These are phyloP conservation scores for Lepisosteus osseus DNA, from an alignment of 2,113 vertebrate genomes.

Conservation along the genomic window DNA sequence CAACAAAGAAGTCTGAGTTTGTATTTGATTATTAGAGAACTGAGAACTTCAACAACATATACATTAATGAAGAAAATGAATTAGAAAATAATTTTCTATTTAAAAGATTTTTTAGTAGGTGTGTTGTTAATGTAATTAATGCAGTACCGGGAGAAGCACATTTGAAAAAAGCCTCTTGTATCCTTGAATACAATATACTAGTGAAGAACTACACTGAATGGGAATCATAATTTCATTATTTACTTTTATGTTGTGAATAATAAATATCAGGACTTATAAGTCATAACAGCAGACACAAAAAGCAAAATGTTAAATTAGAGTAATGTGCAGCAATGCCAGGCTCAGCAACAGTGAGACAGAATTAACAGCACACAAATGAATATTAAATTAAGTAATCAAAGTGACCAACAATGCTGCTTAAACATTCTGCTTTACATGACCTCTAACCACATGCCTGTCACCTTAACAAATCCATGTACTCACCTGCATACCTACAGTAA, in stretches of 20 bases:
- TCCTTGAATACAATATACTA: slow-evolving; percentile 6
- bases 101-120: slow-evolving; percentile 39
- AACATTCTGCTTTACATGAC: slow-evolving; percentile 43
- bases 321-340: background rate
- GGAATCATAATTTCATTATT: background rate
- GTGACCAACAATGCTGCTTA: slow-evolving; percentile 44
- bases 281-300: background rate
- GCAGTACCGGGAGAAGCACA: background rate
- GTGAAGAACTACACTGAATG: slow-evolving; percentile 4
- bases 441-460: slow-evolving; percentile 47
- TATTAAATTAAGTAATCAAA: slow-evolving; percentile 51
- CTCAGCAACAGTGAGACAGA: slow-evolving; percentile 35
- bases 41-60: slow-evolving; percentile 42
- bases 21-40: slow-evolving; percentile 57
- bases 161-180: background rate
- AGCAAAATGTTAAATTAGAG: background rate
- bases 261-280: too few species aligned
- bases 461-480: slow-evolving; percentile 37
- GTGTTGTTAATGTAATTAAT: slow-evolving; percentile 24
- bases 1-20: slow-evolving; percentile 64
- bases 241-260: background rate
- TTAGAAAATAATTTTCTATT: slow-evolving; percentile 37
- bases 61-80: slow-evolving; percentile 27
- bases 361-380: slow-evolving; percentile 38
- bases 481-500: slow-evolving; percentile 19